Evolutionary conservation across 37 sponge, comb jelly and placozoan species (phyloP).

Genomic region (Chondrilla cf. caribensis): DNA sequence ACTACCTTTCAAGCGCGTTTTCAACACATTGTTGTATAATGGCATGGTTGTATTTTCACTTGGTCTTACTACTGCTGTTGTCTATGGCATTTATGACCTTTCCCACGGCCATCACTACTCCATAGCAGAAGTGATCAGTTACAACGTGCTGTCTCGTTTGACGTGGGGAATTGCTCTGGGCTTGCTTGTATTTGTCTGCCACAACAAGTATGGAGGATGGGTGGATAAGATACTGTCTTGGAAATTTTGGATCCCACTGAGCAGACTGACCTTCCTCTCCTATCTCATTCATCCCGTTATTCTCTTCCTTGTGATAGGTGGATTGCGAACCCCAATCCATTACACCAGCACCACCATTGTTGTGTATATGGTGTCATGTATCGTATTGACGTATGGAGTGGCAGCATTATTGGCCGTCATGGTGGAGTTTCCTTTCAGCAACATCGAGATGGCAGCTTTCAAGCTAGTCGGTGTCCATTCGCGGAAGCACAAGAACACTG

Average conservation of each 20-base stretch:
- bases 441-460: constrained; percentile 53
- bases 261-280: constrained; percentile 81
- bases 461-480: background rate
- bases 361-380: constrained; percentile 36
- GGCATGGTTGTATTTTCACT: constrained; percentile 35
- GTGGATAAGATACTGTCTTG: constrained; percentile 72
- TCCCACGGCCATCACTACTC: constrained; percentile 52
- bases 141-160: constrained; percentile 54
- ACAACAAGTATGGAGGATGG: constrained; percentile 75
- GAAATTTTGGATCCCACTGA: constrained; percentile 83
- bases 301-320: constrained; percentile 34
- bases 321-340: constrained; percentile 23
- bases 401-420: constrained; percentile 53
- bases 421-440: constrained; percentile 75
- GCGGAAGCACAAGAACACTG: too few relatives aligned
- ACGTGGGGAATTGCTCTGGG: constrained; percentile 68
- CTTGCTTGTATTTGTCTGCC: constrained; percentile 67
- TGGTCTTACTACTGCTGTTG: constrained; percentile 12
- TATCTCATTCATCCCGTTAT: constrained; percentile 86
- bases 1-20: background rate
- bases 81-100: constrained; percentile 57
- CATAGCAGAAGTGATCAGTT: constrained; percentile 55
- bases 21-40: constrained; percentile 23
- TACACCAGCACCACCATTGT: constrained; percentile 40
- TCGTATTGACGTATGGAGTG: constrained; percentile 56